These are phyloP conservation scores for Eulimnadia texana DNA, from an alignment of 1,140 invertebrate genomes.

Conservation along the genomic window DNA sequence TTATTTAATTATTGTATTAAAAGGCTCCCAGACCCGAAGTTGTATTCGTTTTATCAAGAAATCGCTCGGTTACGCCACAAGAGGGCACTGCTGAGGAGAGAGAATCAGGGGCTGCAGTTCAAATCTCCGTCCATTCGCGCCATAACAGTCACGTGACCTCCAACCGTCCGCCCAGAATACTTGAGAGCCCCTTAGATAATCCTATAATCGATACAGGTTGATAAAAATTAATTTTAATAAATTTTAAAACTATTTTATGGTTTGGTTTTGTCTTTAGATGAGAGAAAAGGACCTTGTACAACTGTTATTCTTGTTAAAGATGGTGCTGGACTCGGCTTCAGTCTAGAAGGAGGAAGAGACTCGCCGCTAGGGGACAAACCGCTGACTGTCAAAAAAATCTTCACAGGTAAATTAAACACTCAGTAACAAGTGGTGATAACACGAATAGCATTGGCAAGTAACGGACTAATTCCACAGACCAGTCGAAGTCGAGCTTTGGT, in stretches of 20 bases:
- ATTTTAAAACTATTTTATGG: no score
- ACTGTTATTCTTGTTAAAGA: slow-evolving; percentile 59
- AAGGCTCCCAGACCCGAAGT: slow-evolving; percentile 49
- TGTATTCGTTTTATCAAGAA: slow-evolving; percentile 46
- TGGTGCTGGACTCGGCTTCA: slow-evolving; percentile 77
- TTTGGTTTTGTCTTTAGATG: neutral
- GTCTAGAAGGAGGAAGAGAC: slow-evolving; percentile 78
- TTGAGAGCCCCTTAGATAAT: slow-evolving; percentile 26
- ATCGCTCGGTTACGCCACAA: slow-evolving; percentile 25
- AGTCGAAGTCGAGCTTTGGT: no score
- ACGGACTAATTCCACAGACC: no score
- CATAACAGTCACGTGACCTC: neutral
- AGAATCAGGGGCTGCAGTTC: neutral
- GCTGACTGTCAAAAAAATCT: slow-evolving; percentile 75
- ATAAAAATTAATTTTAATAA: neutral
- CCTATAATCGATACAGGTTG: slow-evolving; percentile 2
- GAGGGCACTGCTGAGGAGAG: slow-evolving; percentile 17
- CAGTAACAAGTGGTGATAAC: no score
- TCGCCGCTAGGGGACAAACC: slow-evolving; percentile 75
- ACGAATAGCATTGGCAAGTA: no score
- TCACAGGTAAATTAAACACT: slow-evolving; percentile 49
- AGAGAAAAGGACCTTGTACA: neutral
- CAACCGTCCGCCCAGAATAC: slow-evolving; percentile 27
- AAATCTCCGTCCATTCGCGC: slow-evolving; percentile 14
- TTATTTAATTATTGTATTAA: slow-evolving; percentile 19